phyloP scores from a whole-genome alignment of 2,888 invertebrate genomes.

The Volucella inflata region DNA sequence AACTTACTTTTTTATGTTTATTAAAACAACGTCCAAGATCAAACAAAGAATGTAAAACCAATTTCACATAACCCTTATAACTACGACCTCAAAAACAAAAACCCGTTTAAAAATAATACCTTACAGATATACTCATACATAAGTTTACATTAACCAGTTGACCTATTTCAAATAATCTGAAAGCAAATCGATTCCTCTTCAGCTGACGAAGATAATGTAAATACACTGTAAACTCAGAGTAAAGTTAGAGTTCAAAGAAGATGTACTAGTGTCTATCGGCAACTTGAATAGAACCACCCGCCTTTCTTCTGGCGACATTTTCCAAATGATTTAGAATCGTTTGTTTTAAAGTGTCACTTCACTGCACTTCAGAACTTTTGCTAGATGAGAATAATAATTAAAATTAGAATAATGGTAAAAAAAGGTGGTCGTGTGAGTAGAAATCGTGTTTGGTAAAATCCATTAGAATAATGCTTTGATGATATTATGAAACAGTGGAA shows the following conservation, averaged over 20 bases:
- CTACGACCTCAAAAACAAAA: no score
- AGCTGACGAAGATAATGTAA: constrained; percentile 39
- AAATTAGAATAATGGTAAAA: constrained; percentile 40
- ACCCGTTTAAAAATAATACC: constrained; percentile 48
- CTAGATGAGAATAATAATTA: constrained; percentile 39
- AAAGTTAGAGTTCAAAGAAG: no score
- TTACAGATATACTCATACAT: constrained; percentile 1
- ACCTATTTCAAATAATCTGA: constrained; percentile 49
- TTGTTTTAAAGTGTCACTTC: constrained; percentile 46
- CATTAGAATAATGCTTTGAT: no score
- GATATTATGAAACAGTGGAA: no score
- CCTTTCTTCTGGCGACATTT: constrained; percentile 31
- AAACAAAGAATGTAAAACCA: constrained; percentile 9
- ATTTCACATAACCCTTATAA: not conserved
- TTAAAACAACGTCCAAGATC: not conserved
- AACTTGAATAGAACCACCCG: not conserved
- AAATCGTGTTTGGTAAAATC: no score
- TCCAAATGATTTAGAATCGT: constrained; percentile 58
- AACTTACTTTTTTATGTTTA: no score
- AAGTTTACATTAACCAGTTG: constrained; percentile 53
- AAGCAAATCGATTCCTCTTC: constrained; percentile 58
- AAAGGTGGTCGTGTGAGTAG: not conserved
- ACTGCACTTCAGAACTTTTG: constrained; percentile 51
- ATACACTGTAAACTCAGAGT: not conserved
- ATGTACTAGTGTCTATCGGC: no score